phyloP scores from a whole-genome alignment of 2,888 invertebrate genomes.

The Protonemura montana region DNA sequence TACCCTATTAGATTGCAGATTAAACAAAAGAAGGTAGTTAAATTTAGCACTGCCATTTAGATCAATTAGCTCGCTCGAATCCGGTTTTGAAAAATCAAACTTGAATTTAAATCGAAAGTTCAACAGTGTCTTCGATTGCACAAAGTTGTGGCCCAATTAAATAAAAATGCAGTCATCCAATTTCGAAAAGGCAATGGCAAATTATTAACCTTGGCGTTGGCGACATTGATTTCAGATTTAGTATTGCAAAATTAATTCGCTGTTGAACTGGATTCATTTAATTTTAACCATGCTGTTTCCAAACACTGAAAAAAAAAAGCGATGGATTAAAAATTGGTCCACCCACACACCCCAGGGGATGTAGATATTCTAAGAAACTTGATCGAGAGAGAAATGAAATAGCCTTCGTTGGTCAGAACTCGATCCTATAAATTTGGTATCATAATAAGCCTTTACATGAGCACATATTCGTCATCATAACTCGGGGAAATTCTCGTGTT shows the following conservation, averaged over 20 bases:
- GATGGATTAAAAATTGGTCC: background rate
- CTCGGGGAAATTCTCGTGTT: background rate
- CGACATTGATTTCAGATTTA: background rate
- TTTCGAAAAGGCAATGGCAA: background rate
- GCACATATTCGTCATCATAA: background rate
- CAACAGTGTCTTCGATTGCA: background rate
- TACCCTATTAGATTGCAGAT: no score
- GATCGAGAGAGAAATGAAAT: background rate
- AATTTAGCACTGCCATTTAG: no score
- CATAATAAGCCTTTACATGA: background rate
- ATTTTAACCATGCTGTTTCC: background rate
- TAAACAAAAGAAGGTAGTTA: background rate
- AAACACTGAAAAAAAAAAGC: background rate
- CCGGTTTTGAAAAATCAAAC: slow-evolving; percentile 2
- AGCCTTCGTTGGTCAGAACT: background rate
- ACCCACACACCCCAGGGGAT: background rate
- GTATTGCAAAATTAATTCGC: background rate
- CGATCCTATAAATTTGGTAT: background rate
- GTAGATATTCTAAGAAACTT: background rate
- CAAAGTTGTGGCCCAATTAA: background rate
- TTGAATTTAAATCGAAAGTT: background rate
- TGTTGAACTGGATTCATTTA: background rate
- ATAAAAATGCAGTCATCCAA: background rate
- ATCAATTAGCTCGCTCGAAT: no score
- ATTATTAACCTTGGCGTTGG: background rate